These are phyloP conservation scores for Melieria crassipennis DNA, from an alignment of 2,888 invertebrate species.

Conservation along the genomic window DNA sequence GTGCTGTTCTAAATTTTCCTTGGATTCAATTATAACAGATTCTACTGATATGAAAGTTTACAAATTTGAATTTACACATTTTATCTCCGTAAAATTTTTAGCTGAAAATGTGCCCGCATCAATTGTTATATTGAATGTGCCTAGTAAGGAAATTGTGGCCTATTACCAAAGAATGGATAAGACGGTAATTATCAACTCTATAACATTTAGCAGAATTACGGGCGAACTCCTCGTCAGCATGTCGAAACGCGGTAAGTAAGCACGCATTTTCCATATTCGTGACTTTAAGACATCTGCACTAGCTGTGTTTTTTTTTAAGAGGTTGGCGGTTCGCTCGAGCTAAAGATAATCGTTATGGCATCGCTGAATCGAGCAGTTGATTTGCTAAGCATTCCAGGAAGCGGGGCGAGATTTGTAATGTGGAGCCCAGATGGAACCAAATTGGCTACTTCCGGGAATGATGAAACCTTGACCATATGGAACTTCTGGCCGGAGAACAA, in stretches of 20 bases:
- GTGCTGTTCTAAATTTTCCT: too few relatives aligned
- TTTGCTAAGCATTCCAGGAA: constrained; percentile 52
- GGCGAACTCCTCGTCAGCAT: constrained; percentile 65
- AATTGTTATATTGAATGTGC: constrained; percentile 57
- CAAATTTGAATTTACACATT: too few relatives aligned
- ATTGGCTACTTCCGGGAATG: constrained; percentile 63
- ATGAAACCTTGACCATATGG: constrained; percentile 66
- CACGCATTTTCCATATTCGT: neutral
- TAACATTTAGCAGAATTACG: constrained; percentile 65
- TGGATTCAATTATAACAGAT: too few relatives aligned
- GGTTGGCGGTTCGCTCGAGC: constrained; percentile 43
- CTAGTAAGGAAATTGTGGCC: constrained; percentile 57
- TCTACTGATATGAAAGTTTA: too few relatives aligned
- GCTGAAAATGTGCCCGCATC: constrained; percentile 58
- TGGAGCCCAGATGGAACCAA: constrained; percentile 61
- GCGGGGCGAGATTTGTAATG: constrained; percentile 59
- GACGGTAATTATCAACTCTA: constrained; percentile 55
- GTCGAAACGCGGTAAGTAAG: constrained; percentile 48
- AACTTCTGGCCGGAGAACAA: constrained; percentile 52
- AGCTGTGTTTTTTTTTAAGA: constrained; percentile 42
- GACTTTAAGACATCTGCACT: neutral
- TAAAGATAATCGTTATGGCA: constrained; percentile 60
- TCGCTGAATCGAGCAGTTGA: constrained; percentile 63
- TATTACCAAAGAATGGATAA: constrained; percentile 57
- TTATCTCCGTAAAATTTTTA: constrained; percentile 38